Percentiles rank a stretch among this genome's conserved stretches.
These are phyloP conservation scores for Cassiopea xamachana DNA, from an alignment of 30 jellyfish, hydroid and myxozoan species.

Conservation along the genomic window DNA sequence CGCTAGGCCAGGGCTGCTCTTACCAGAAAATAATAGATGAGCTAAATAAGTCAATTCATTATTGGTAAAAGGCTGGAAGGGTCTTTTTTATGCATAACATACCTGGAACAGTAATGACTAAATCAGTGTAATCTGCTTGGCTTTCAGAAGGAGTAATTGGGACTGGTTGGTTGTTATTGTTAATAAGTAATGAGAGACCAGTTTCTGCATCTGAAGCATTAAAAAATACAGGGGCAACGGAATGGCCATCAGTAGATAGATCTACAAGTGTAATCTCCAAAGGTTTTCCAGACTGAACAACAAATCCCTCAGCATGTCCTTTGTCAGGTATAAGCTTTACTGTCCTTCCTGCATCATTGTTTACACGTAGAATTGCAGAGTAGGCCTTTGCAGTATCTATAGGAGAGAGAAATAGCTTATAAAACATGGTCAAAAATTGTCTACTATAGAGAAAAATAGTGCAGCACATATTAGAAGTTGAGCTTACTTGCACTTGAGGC, in stretches of 20 bases:
- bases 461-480: too few relatives aligned
- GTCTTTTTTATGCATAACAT: neutral
- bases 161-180: constrained; percentile 80
- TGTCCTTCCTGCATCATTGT: constrained; percentile 83
- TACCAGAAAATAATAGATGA: neutral
- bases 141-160: constrained; percentile 81
- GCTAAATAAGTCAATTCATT: neutral
- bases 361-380: constrained; percentile 83
- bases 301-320: constrained; percentile 92
- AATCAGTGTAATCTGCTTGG: constrained; percentile 90
- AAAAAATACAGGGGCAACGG: constrained; percentile 94
- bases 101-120: constrained; percentile 93
- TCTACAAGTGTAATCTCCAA: constrained; percentile 92
- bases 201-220: constrained; percentile 87
- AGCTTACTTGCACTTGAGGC: too few relatives aligned
- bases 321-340: constrained; percentile 87
- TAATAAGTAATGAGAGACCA: constrained; percentile 79
- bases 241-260: constrained; percentile 91
- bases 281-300: constrained; percentile 80
- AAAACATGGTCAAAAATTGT: too few relatives aligned
- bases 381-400: constrained; percentile 94
- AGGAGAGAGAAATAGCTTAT: neutral
- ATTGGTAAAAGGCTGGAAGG: neutral
- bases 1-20: too few relatives aligned
- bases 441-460: too few relatives aligned